Percentiles rank a stretch among this genome's conserved stretches.
Conservation (phyloP, 2,113 vertebrate species). For the Bos javanicus region DNA sequence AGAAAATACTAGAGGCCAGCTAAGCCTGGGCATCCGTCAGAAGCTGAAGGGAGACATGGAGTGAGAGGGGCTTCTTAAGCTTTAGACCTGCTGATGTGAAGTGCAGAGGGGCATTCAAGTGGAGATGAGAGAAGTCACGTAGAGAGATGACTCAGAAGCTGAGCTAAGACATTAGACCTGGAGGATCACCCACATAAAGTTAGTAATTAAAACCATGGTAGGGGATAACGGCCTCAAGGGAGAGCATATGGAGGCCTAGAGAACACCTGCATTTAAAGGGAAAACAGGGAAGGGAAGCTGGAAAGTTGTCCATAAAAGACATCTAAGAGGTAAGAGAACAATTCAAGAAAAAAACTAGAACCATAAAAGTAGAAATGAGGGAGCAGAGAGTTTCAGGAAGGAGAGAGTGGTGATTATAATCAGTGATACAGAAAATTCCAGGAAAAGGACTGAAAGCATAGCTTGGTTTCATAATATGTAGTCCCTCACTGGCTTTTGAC, state of each 20-base stretch:
- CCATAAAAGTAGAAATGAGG: neutral
- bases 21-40: accelerated
- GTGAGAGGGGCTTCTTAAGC: neutral
- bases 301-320: neutral
- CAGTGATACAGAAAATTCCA: neutral
- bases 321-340: neutral
- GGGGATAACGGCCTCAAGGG: neutral
- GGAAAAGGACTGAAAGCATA: neutral
- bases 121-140: neutral
- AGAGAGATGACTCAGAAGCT: neutral
- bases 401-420: neutral
- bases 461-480: neutral
- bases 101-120: neutral
- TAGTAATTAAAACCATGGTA: neutral
- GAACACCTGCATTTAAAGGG: neutral
- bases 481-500: neutral
- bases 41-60: neutral
- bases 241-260: neutral
- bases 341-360: neutral
- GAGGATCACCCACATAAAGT: neutral
- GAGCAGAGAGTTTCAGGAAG: neutral
- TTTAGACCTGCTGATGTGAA: neutral
- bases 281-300: neutral
- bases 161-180: neutral
- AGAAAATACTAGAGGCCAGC: neutral